Evolutionary conservation across 1,140 invertebrate genomes (phyloP), one percentile per base, ranked within the genome.

Genomic region (Pseudoatta argentina): DNA sequence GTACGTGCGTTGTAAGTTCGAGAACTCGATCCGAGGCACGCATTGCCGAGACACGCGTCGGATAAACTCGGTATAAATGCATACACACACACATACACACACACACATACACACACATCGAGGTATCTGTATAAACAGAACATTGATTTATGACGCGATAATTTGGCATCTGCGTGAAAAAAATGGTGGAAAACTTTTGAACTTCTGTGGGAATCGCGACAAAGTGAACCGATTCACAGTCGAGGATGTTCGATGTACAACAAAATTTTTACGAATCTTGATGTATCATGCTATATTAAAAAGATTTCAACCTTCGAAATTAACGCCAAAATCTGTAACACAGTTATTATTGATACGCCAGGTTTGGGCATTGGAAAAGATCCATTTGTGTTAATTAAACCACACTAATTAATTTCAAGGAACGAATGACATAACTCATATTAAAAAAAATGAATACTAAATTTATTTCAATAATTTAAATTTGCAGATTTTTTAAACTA

Each of bases 11-110:
- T 24, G 30, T 55, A 71, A 73, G 44, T 83, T 75, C 61, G 57
- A 16, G 55, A 83, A 83, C n/a, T 83, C 79, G 67, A 72, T 34
- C 67, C 18, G 18, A 57, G 24, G 24, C 59, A 73, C 48, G 30
- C 67, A 44, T 59, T 75, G 72, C 53, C 53, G 30, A 34, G 27
- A n/a, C 72, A 67, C 63, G 27, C 48, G 30, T 67, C 48, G 48
- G 39, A 61, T 82, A 73, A 82, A 57, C 67, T 82, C n/a, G 1
- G 8, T 61, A 73, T 72, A 57, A 73, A 51, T 51, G 55, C 34
- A 30, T 0, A 30, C 3, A 30, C 3, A 30, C 3, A 30, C 30
- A 30, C 30, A 30, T 0, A 30, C 30, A 30, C 0, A 30, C 3
- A 30, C 30, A 30, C 30, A 6, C 4, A 30, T 3, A 5, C 30